Evolutionary conservation across 37 sponge, comb jelly and placozoan species (phyloP), one percentile per base, ranked within the genome.

Genomic region (Lycopodina hypogea): DNA sequence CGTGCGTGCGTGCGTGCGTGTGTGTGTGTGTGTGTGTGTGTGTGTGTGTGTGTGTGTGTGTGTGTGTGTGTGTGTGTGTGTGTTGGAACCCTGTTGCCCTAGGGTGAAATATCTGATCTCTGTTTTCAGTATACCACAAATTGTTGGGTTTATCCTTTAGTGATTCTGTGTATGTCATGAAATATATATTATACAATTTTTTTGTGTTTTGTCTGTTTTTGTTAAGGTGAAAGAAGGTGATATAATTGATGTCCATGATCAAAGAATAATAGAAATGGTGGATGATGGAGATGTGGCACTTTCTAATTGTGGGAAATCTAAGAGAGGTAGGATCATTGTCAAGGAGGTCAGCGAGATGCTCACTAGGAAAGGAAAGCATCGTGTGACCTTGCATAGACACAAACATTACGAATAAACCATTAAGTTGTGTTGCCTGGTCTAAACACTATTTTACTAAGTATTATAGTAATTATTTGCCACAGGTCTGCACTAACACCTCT

Each of bases 281-380:
- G 60, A 59, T 6, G 60, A 59, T 23, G 12, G 12, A 6, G 21
- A 34, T 4, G 39, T 4, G 29, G 1, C 34, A 2, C 22, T 45
- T 34, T 7, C 74, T 59, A 22, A 28, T 2, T 22, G 24, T 15
- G 9, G 35, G 23, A 37, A 68, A 38, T 56, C 70, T 6, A 74
- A 40, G 76, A 71, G 91, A 66, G 86, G 92, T 2, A 57, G 92
- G 50, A 84, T 91, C 32, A 84, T 77, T 2, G 88, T 91, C 32
- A 72, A 41, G 55, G 84, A 83, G 62, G 86, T 91, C 42, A 87
- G 87, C 17, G 53, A 48, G 8, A 9, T 9, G 9, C 42, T 21
- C 21, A 91, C 92, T 19, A 86, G 26, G 52, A 91, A 86, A 23
- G 92, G 92, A 53, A 67, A 84, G 1, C 79, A 69, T 55, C 87